These are phyloP conservation scores for Siniperca chuatsi DNA, from an alignment of 2,113 vertebrate genomes.

Conservation along the genomic window DNA sequence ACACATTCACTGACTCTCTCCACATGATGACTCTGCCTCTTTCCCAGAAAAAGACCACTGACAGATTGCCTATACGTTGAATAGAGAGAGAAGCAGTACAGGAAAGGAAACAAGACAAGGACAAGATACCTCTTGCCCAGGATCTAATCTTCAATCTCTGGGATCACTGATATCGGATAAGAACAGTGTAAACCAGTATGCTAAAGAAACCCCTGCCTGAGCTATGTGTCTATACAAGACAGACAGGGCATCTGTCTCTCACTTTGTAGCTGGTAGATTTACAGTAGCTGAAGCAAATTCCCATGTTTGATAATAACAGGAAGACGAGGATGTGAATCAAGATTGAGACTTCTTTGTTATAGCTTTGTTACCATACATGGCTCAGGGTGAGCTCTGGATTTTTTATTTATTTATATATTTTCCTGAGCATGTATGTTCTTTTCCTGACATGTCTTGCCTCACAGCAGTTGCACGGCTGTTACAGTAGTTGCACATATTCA, in stretches of 20 bases:
- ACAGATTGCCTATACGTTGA: conserved; percentile 69
- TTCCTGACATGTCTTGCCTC: background rate
- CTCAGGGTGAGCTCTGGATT: background rate
- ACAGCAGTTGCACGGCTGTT: background rate
- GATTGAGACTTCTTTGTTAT: conserved; percentile 11
- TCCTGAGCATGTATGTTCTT: background rate
- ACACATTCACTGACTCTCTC: conserved; percentile 3
- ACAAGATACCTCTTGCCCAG: conserved; percentile 61
- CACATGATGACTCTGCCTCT: conserved; percentile 30
- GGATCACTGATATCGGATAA: conserved; percentile 78
- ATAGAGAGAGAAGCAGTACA: conserved; percentile 39
- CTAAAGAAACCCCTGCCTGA: conserved; percentile 63
- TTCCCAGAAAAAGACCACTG: conserved; percentile 55
- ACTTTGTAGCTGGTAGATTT: conserved; percentile 52
- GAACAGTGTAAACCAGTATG: conserved; percentile 72
- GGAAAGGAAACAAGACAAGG: conserved; percentile 62
- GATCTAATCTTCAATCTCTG: conserved; percentile 76
- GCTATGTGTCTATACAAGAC: conserved; percentile 63
- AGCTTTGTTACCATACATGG: conserved; percentile 1
- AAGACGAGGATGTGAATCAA: conserved; percentile 4
- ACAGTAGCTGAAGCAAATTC: conserved; percentile 41
- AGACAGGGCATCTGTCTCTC: conserved; percentile 56
- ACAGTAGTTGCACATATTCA: background rate
- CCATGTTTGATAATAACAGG: conserved; percentile 24
- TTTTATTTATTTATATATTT: conserved; percentile 4